These are phyloP conservation scores for Discoglossus pictus DNA, from an alignment of 2,797 vertebrate genomes.

Conservation along the genomic window DNA sequence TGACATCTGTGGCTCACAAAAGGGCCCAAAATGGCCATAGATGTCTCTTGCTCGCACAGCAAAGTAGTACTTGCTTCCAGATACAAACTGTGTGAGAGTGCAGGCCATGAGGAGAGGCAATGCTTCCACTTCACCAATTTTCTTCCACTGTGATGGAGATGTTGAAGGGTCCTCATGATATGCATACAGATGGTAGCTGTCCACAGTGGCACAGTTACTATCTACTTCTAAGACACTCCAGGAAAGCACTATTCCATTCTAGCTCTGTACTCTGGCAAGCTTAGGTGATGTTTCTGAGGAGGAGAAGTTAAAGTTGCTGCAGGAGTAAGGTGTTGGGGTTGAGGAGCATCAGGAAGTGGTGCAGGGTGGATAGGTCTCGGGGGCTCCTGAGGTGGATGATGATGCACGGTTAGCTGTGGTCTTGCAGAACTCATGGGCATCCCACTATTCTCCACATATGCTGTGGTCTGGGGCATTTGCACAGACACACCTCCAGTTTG, in stretches of 20 bases:
- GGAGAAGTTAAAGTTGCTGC: slow-evolving; percentile 85
- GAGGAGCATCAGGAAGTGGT: slow-evolving; percentile 77
- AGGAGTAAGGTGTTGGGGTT: slow-evolving; percentile 79
- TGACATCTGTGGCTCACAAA: slow-evolving; percentile 99
- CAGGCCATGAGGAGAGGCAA: slow-evolving; percentile 97
- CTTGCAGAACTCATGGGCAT: slow-evolving; percentile 70
- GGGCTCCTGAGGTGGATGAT: slow-evolving; percentile 80
- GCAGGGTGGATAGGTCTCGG: slow-evolving; percentile 74
- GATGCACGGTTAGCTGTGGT: slow-evolving; percentile 85
- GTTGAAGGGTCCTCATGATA: slow-evolving; percentile 90
- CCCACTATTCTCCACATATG: slow-evolving; percentile 75
- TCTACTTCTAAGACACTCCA: slow-evolving; percentile 95
- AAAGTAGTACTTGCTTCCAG: slow-evolving; percentile 97
- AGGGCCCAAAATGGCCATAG: slow-evolving; percentile 93
- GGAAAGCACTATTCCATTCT: slow-evolving; percentile 94
- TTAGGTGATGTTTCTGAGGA: slow-evolving; percentile 97
- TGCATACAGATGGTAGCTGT: slow-evolving; percentile 97
- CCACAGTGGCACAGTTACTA: slow-evolving; percentile 86
- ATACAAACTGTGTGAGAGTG: slow-evolving; percentile 96
- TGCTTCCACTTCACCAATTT: slow-evolving; percentile 96
- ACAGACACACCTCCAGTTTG: slow-evolving; percentile 73
- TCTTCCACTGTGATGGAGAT: slow-evolving; percentile 89
- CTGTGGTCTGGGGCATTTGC: slow-evolving; percentile 78
- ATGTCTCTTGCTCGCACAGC: slow-evolving; percentile 95
- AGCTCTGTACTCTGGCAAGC: slow-evolving; percentile 91